These are phyloP conservation scores for Ellobium chinense DNA, from an alignment of 2,888 invertebrate genomes.

Conservation along the genomic window DNA sequence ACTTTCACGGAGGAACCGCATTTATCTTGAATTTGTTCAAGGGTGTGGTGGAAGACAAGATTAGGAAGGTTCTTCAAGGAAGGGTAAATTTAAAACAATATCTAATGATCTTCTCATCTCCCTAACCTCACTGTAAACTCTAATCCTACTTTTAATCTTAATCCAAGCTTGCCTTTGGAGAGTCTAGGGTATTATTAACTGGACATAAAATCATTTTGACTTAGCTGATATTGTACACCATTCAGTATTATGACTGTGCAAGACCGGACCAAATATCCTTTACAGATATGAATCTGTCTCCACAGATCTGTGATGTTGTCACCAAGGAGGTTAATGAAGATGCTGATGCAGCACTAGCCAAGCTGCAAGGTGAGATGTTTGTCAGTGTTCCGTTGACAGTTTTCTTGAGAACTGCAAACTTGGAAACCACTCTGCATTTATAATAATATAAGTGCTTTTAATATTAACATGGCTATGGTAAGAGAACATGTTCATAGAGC, in stretches of 20 bases:
- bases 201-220: background rate
- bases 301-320: conserved; percentile 4
- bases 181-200: no score
- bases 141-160: no score
- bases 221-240: background rate
- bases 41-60: conserved; percentile 29
- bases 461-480: background rate
- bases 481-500: no score
- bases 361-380: background rate
- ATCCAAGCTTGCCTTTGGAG: no score
- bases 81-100: background rate
- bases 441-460: background rate
- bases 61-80: conserved; percentile 19
- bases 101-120: no score
- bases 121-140: no score
- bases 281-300: background rate
- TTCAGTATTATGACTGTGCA: background rate
- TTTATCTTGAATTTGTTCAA: conserved; percentile 46
- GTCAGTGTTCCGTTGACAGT: background rate
- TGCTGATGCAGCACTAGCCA: background rate
- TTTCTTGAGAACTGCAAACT: background rate
- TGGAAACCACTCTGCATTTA: background rate
- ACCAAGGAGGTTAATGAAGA: background rate
- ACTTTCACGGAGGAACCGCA: conserved; percentile 48
- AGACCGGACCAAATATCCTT: no score